phyloP scores from a whole-genome alignment of 2,888 invertebrate genomes.

The Chelonus formosanus region DNA sequence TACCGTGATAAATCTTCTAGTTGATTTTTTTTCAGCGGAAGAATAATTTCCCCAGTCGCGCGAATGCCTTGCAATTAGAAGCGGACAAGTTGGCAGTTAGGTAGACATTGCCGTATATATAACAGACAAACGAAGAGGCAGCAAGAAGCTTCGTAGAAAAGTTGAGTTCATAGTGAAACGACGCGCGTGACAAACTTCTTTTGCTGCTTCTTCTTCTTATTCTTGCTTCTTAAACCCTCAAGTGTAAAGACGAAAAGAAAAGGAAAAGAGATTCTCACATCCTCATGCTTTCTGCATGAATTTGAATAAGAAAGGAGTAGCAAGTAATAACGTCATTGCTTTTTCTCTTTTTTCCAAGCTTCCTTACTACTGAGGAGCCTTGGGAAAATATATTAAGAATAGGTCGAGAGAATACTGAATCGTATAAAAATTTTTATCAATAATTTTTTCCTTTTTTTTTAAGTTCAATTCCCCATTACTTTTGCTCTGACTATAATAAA shows the following conservation, averaged over 20 bases:
- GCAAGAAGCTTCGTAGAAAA: conserved; percentile 11
- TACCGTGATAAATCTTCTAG: conserved; percentile 25
- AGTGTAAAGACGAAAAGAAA: conserved; percentile 12
- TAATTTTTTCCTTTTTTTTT: conserved; percentile 2
- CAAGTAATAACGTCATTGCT: conserved; percentile 40
- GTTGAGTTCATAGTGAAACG: conserved; percentile 12
- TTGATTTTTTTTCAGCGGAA: conserved; percentile 18
- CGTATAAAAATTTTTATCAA: conserved; percentile 1
- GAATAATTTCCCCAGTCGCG: conserved; percentile 29
- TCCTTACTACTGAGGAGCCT: not conserved
- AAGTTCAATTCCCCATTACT: conserved; percentile 10
- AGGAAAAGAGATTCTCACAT: conserved; percentile 16
- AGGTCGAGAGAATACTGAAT: conserved; percentile 8
- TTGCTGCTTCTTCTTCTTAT: conserved; percentile 27
- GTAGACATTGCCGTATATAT: conserved; percentile 10
- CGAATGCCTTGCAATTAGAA: conserved; percentile 29
- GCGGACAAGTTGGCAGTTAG: conserved; percentile 25
- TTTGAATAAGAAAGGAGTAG: conserved; percentile 43
- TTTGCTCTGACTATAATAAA: conserved; percentile 18
- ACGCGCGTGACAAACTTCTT: conserved; percentile 40
- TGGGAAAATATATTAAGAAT: conserved; percentile 4
- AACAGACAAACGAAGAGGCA: conserved; percentile 5
- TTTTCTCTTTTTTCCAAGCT: conserved; percentile 27
- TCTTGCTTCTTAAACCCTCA: conserved; percentile 5
- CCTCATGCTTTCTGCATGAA: conserved; percentile 27